Base-by-base conservation (phyloP, 2,113 vertebrate species). In the Coreoperca whiteheadi region DNA sequence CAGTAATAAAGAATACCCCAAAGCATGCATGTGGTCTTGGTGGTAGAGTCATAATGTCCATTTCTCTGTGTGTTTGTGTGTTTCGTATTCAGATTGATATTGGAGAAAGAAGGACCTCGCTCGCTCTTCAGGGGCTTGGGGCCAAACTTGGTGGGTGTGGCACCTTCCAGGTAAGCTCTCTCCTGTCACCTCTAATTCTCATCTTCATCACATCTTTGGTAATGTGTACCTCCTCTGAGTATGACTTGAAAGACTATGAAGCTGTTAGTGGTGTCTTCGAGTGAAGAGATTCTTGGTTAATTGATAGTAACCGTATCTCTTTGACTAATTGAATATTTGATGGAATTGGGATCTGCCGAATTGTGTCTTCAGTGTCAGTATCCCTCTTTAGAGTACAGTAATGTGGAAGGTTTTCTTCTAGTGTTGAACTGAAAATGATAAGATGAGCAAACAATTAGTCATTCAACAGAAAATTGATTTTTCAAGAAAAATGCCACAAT, bases 91-190 rank as follows among this genome's bases (percentile, higher is more conserved):
- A 99, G 98, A 88, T 93, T 98, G 90, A 99, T 99, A 86, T 93
- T 99, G 92, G 96, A 98, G 93, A 98, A 99, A 91, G 98, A 99
- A 92, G 98, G 98, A 74, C 96, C 97, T 88, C 98, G 98, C 15
- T 99, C 98, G 72, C 96, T 99, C 9, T 99, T 99, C 87, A 97
- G 98, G 92, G 98, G 98, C 53, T 93, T 99, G 87, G 98, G 98
- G 82, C 98, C 98, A 82, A 99, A 97, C 92, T 92, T 99, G 89
- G 97, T 99, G 77, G 98, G 98, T 0, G 98, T 99, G 91, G 98
- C 98, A 87, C 98, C 98, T 86, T 99, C 98, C 89, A 98, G 98
- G 98, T 99, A 79, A 91, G 85, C 32, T 16, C 6, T 8, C 9
- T 34, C 15, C 7, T 21, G 12, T 50, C 21, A 18, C 2, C 18